Conservation (phyloP, 2,113 vertebrate genomes). For the Hippocampus mohnikei region DNA sequence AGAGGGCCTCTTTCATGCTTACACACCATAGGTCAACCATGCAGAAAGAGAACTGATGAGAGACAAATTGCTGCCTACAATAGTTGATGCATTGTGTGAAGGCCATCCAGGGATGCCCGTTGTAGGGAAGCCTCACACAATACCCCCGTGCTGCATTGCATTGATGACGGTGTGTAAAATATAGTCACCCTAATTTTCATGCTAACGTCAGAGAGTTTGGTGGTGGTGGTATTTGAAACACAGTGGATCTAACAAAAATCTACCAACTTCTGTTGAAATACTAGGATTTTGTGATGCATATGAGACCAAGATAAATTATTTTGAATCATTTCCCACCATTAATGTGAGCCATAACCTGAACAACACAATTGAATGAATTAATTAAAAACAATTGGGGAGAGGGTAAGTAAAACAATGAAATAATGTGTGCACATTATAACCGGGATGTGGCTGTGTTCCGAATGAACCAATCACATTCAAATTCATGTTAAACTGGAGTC, state of each 20-base stretch:
- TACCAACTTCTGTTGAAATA: background rate
- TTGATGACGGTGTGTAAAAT: background rate
- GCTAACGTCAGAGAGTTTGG: background rate
- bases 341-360: background rate
- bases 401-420: background rate
- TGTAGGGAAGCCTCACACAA: constrained; percentile 19
- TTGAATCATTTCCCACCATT: background rate
- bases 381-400: too few relatives aligned
- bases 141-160: constrained; percentile 16
- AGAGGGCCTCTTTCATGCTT: constrained; percentile 7
- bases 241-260: background rate
- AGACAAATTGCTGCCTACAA: constrained; percentile 27
- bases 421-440: too few relatives aligned
- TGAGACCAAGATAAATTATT: background rate
- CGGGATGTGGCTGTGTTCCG: too few relatives aligned
- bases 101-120: constrained; percentile 27
- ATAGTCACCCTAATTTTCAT: background rate
- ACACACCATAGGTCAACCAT: constrained; percentile 17
- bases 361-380: background rate
- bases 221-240: background rate
- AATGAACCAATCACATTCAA: too few relatives aligned
- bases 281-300: background rate
- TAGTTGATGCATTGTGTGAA: constrained; percentile 38
- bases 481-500: too few relatives aligned
- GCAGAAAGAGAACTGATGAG: constrained; percentile 32